Percentiles rank a stretch among this genome's conserved stretches.
Evolutionary conservation across 2,113 vertebrate species (phyloP).

Genomic region (Corythornis vintsioides): DNA sequence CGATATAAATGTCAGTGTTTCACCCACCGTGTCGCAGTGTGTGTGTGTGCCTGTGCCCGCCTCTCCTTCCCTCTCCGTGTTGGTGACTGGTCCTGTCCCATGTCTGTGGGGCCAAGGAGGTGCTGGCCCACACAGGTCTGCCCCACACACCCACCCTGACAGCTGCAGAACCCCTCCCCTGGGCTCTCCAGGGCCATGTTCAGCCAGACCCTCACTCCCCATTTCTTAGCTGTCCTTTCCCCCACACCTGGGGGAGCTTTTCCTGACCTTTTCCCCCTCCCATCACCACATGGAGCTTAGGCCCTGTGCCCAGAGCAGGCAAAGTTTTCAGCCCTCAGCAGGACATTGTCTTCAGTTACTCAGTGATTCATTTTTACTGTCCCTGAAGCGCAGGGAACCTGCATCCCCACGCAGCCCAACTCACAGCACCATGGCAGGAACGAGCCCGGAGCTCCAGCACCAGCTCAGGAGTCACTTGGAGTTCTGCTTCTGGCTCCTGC

Average conservation of each 20-base stretch:
- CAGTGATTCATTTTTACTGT: rapidly evolving
- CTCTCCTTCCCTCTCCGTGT: not conserved
- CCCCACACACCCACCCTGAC: not conserved
- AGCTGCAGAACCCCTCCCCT: not conserved
- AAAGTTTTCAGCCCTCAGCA: not conserved
- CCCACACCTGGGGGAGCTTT: not conserved
- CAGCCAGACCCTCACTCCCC: not conserved
- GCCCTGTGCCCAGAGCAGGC: not conserved
- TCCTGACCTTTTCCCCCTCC: not conserved
- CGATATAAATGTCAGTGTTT: slow-evolving; percentile 80
- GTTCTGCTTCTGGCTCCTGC: not conserved
- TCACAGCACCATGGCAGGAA: not conserved
- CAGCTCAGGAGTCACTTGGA: rapidly evolving
- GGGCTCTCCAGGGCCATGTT: not conserved
- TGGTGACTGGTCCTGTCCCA: not conserved
- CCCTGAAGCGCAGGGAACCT: not conserved
- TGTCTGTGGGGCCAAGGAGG: not conserved
- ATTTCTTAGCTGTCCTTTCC: not conserved
- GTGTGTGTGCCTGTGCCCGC: not conserved
- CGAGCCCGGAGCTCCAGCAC: rapidly evolving
- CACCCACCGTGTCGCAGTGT: slow-evolving; percentile 46
- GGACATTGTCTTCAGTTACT: rapidly evolving
- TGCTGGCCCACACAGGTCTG: not conserved
- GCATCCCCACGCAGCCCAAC: rapidly evolving
- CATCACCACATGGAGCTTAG: rapidly evolving